phyloP scores from a whole-genome alignment of 1,140 invertebrate genomes.

The Callitettix versicolor region DNA sequence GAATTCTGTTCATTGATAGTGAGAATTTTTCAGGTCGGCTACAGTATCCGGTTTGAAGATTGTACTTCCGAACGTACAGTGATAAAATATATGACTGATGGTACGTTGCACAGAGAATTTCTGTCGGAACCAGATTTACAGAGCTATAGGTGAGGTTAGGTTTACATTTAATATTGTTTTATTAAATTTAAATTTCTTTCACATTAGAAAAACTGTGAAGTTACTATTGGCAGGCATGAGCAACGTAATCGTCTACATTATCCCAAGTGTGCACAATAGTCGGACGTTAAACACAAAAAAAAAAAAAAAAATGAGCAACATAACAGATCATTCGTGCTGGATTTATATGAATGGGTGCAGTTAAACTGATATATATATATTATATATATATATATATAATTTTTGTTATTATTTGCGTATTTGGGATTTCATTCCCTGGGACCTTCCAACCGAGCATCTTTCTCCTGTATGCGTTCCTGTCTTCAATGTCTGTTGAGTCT shows the following conservation, averaged over 20 bases:
- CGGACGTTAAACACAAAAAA: too few species aligned
- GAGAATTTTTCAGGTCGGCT: slow-evolving; percentile 59
- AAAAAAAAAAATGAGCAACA: background rate
- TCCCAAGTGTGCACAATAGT: too few species aligned
- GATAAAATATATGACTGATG: slow-evolving; percentile 99
- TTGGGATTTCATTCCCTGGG: too few species aligned
- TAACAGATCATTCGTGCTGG: too few species aligned
- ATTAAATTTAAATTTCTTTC: background rate
- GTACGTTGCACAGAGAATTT: slow-evolving; percentile 94
- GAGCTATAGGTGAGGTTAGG: slow-evolving; percentile 52
- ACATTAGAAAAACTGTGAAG: background rate
- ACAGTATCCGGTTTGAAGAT: slow-evolving; percentile 70
- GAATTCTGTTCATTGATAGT: too few species aligned
- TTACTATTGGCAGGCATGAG: background rate
- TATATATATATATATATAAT: background rate
- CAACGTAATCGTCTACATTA: background rate
- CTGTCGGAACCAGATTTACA: slow-evolving; percentile 91
- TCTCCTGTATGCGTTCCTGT: too few species aligned
- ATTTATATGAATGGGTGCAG: too few species aligned
- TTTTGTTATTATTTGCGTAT: slow-evolving; percentile 6
- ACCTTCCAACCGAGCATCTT: too few species aligned
- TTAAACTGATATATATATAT: too few species aligned
- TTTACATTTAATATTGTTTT: background rate
- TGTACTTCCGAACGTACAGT: slow-evolving; percentile 60
- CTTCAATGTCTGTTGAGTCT: too few species aligned